Evolutionary conservation across 1,140 invertebrate species (phyloP).

Genomic region (Schlechtendalia chinensis): DNA sequence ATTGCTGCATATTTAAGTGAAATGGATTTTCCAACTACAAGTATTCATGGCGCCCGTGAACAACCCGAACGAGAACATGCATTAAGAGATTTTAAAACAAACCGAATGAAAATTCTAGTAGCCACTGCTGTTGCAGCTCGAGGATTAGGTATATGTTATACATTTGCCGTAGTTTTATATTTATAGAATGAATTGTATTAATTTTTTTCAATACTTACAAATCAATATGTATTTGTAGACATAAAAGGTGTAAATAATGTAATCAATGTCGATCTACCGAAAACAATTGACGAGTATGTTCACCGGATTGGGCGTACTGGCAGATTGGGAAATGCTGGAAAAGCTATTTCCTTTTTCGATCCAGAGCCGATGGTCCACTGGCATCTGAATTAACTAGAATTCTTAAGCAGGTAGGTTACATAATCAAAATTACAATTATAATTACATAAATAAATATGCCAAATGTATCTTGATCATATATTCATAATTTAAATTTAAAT

Average conservation of each 20-base stretch:
- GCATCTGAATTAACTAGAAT: constrained; percentile 48
- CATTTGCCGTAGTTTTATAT: not conserved
- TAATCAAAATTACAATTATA: not conserved
- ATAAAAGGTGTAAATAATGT: constrained; percentile 97
- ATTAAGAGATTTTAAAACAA: constrained; percentile 84
- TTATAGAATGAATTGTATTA: not conserved
- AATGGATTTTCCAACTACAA: constrained; percentile 91
- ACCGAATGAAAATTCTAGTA: constrained; percentile 92
- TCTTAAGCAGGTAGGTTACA: constrained; percentile 45
- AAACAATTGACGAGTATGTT: constrained; percentile 95
- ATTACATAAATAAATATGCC: too few relatives aligned
- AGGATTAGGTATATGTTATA: constrained; percentile 48
- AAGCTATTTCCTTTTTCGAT: constrained; percentile 51
- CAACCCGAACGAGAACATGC: constrained; percentile 96
- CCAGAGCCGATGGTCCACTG: constrained; percentile 17
- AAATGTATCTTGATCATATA: too few relatives aligned
- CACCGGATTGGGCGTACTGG: constrained; percentile 97
- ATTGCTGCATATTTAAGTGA: constrained; percentile 87
- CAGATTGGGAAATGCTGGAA: constrained; percentile 77
- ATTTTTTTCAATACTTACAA: constrained; percentile 52
- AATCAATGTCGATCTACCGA: constrained; percentile 95
- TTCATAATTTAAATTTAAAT: too few relatives aligned
- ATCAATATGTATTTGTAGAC: constrained; percentile 60
- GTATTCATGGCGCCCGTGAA: constrained; percentile 95
- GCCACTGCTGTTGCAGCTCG: constrained; percentile 83